phyloP scores from a whole-genome alignment of 1,140 invertebrate genomes.

The Polypedilum vanderplanki region DNA sequence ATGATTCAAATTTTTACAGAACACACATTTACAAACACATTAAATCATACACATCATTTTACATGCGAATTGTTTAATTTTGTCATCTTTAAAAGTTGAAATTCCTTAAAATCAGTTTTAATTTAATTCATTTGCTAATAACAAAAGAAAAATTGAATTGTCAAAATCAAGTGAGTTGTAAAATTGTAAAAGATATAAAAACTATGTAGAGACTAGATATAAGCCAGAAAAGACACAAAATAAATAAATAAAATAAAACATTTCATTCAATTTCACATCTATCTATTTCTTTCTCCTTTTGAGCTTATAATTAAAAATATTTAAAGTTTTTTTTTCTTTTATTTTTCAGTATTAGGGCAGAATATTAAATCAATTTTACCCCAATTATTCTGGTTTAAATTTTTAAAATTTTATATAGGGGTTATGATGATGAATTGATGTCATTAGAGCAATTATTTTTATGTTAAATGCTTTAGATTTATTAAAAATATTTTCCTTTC shows the following conservation, averaged over 20 bases:
- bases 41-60: too few species aligned
- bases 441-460: conserved; percentile 19
- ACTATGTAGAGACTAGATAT: conserved; percentile 1
- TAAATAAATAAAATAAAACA: not conserved
- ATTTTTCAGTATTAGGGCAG: not conserved
- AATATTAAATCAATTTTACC: not conserved
- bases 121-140: too few species aligned
- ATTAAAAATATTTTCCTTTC: not conserved
- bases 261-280: not conserved
- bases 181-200: conserved; percentile 6
- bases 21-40: not conserved
- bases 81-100: not conserved
- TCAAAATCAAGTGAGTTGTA: not conserved
- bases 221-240: not conserved
- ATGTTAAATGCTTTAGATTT: conserved; percentile 1
- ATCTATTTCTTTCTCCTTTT: too few species aligned
- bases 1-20: too few species aligned
- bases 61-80: too few species aligned
- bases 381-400: conserved; percentile 12
- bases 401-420: not conserved
- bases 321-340: too few species aligned
- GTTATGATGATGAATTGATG: conserved; percentile 10
- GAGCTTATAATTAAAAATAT: too few species aligned
- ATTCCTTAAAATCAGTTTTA: too few species aligned
- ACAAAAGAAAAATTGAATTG: too few species aligned